These are phyloP conservation scores for Philopotamus ludificatus DNA, from an alignment of 1,140 invertebrate genomes.

Conservation along the genomic window DNA sequence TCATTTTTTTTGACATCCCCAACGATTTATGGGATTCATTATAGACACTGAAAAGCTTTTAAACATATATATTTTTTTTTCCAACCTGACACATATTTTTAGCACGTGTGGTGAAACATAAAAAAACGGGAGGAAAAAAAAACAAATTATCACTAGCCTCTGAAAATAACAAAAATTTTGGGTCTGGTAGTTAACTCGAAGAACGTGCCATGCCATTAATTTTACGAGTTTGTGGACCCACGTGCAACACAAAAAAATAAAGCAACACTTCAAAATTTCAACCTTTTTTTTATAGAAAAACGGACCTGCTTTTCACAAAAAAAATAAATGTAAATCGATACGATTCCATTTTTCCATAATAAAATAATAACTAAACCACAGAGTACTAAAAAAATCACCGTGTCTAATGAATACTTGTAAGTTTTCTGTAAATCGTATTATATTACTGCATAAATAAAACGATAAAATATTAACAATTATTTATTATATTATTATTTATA, in stretches of 20 bases:
- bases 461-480: no score
- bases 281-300: no score
- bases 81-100: slow-evolving; percentile 19
- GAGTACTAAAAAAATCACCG: neutral
- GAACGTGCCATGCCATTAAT: slow-evolving; percentile 32
- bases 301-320: no score
- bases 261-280: neutral
- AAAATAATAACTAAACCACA: neutral
- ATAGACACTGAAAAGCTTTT: slow-evolving; percentile 25
- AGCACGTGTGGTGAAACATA: slow-evolving; percentile 20
- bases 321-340: no score
- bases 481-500: no score
- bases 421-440: slow-evolving; percentile 2
- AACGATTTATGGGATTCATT: no score
- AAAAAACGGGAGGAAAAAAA: slow-evolving; percentile 22
- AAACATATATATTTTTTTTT: slow-evolving; percentile 18
- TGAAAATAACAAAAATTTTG: slow-evolving; percentile 9
- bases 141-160: slow-evolving; percentile 26
- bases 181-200: slow-evolving; percentile 5
- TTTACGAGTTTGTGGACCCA: slow-evolving; percentile 26
- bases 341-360: neutral
- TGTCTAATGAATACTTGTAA: slow-evolving; percentile 3
- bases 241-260: slow-evolving; percentile 15
- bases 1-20: no score
- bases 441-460: no score